phyloP scores from a whole-genome alignment of 2,113 vertebrate species.

The Varanus salvator region DNA sequence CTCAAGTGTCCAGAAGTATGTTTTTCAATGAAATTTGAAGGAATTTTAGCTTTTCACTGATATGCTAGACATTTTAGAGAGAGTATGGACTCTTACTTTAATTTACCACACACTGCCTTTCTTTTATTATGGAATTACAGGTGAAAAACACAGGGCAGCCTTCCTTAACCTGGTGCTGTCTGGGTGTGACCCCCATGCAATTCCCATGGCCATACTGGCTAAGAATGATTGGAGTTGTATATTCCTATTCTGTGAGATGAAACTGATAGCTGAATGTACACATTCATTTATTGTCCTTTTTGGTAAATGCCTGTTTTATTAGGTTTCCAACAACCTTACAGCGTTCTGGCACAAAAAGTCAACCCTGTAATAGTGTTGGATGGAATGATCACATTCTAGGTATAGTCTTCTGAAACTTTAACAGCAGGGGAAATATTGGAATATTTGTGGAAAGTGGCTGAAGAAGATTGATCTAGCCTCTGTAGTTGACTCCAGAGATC shows the following conservation, averaged over 20 bases:
- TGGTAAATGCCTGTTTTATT: neutral
- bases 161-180: no score
- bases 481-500: neutral
- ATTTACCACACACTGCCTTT: neutral
- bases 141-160: no score
- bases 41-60: neutral
- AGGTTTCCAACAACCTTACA: neutral
- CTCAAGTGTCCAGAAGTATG: neutral
- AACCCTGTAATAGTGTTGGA: neutral
- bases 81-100: neutral
- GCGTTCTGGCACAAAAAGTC: neutral
- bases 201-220: no score
- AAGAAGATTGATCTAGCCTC: neutral
- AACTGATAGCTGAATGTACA: neutral
- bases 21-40: neutral
- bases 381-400: no score
- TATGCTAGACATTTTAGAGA: neutral
- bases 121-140: neutral
- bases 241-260: neutral
- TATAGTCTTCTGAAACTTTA: no score
- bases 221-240: neutral
- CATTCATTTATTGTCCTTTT: neutral
- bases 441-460: neutral
- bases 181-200: no score
- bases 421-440: no score